Percentiles rank a stretch among this genome's conserved stretches.
Evolutionary conservation across 53 echinoderm and acorn worm genomes (phyloP).

Genomic region (Stichopus horrens): DNA sequence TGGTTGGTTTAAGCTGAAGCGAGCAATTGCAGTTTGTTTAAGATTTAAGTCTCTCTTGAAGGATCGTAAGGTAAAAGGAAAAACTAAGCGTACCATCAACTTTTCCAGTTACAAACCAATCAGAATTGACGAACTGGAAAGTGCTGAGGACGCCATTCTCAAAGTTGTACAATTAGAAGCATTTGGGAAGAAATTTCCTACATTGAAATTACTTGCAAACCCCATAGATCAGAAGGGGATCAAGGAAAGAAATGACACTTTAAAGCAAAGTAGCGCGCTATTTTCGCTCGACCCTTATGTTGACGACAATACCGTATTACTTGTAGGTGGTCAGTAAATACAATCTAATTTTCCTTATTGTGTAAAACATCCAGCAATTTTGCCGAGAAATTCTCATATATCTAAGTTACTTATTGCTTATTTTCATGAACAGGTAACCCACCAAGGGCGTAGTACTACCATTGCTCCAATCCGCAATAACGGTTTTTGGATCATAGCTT

Average conservation of each 20-base stretch:
- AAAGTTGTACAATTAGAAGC: conserved; percentile 34
- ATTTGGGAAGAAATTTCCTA: conserved; percentile 44
- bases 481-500: conserved; percentile 50
- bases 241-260: background rate
- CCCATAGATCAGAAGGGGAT: background rate
- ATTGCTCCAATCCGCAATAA: conserved; percentile 20
- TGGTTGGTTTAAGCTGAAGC: background rate
- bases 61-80: too few species aligned
- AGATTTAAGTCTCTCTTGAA: conserved; percentile 12
- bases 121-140: conserved; percentile 39
- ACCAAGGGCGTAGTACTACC: conserved; percentile 50
- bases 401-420: background rate
- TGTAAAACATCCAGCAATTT: background rate
- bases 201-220: conserved; percentile 25
- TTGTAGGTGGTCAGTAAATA: background rate
- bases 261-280: conserved; percentile 4
- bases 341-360: background rate
- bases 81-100: too few species aligned
- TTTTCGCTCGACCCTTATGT: background rate
- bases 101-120: background rate
- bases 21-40: conserved; percentile 8
- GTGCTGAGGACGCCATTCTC: conserved; percentile 46
- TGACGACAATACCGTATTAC: background rate
- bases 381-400: background rate
- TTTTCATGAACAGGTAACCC: conserved; percentile 32